Percentiles rank a stretch among this genome's conserved stretches.
phyloP scores from a whole-genome alignment of 2,888 invertebrate species.

The Eudemis profundana region DNA sequence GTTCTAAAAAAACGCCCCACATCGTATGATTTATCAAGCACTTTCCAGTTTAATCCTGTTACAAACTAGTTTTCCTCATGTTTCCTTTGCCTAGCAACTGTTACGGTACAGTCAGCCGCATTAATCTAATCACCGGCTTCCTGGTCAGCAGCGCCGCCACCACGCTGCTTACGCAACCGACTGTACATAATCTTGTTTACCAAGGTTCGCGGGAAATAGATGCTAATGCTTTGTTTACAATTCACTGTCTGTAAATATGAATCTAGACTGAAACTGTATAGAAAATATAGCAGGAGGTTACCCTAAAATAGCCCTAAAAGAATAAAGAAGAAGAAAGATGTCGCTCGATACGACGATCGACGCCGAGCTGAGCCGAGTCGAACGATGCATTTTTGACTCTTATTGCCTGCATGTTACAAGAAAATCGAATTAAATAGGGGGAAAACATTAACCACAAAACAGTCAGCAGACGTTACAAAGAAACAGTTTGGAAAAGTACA shows the following conservation, averaged over 20 bases:
- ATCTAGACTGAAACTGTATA: too few relatives aligned
- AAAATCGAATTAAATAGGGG: too few relatives aligned
- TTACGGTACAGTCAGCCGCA: slow-evolving; percentile 36
- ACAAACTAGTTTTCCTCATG: slow-evolving; percentile 4
- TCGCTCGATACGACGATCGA: too few relatives aligned
- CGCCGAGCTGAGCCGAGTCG: too few relatives aligned
- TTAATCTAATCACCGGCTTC: slow-evolving; percentile 49
- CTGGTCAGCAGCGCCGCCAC: slow-evolving; percentile 33
- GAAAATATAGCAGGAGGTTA: too few relatives aligned
- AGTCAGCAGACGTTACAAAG: too few relatives aligned
- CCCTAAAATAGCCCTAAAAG: too few relatives aligned
- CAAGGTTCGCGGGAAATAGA: slow-evolving; percentile 35
- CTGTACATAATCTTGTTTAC: slow-evolving; percentile 40
- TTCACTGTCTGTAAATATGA: neutral
- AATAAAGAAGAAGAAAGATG: too few relatives aligned
- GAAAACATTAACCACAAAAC: too few relatives aligned
- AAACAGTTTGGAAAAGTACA: too few relatives aligned
- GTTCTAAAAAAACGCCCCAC: neutral
- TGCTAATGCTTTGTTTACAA: slow-evolving; percentile 20
- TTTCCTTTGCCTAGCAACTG: slow-evolving; percentile 22
- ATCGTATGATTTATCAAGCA: slow-evolving; percentile 1
- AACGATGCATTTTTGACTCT: too few relatives aligned
- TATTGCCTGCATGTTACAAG: too few relatives aligned
- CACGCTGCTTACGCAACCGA: slow-evolving; percentile 24
- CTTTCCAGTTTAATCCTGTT: slow-evolving; percentile 14